phyloP scores from a whole-genome alignment of 2,888 invertebrate species.

The Halictus quadricinctus region DNA sequence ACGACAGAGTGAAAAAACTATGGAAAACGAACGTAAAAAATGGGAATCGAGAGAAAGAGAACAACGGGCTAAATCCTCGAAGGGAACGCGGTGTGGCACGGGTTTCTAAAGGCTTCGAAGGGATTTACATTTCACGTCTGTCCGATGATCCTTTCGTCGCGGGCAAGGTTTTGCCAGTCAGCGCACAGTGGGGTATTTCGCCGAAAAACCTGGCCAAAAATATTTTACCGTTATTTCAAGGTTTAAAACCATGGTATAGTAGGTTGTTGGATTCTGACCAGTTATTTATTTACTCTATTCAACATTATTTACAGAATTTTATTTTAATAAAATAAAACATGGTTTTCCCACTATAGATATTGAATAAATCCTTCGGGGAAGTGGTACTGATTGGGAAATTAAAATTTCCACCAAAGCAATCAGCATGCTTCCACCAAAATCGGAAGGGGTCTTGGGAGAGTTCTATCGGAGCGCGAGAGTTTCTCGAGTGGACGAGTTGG shows the following conservation, averaged over 20 bases:
- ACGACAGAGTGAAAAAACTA: background rate
- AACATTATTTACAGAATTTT: too few species aligned
- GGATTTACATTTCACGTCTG: constrained; percentile 39
- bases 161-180: background rate
- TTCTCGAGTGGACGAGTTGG: too few species aligned
- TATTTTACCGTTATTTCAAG: background rate
- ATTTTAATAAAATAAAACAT: too few species aligned
- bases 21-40: background rate
- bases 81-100: background rate
- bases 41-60: background rate
- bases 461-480: too few species aligned
- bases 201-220: background rate
- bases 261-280: background rate
- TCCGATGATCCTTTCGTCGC: constrained; percentile 33
- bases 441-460: too few species aligned
- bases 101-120: constrained; percentile 12
- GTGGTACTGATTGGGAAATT: too few species aligned
- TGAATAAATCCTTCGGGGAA: too few species aligned
- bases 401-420: too few species aligned
- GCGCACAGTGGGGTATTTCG: background rate
- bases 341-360: too few species aligned
- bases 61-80: constrained; percentile 13
- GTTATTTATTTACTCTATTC: too few species aligned
- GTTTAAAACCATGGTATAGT: background rate
- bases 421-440: too few species aligned